Percentiles rank a stretch among this genome's conserved stretches.
phyloP scores from a whole-genome alignment of 2,113 vertebrate genomes.

The Elgaria multicarinata region DNA sequence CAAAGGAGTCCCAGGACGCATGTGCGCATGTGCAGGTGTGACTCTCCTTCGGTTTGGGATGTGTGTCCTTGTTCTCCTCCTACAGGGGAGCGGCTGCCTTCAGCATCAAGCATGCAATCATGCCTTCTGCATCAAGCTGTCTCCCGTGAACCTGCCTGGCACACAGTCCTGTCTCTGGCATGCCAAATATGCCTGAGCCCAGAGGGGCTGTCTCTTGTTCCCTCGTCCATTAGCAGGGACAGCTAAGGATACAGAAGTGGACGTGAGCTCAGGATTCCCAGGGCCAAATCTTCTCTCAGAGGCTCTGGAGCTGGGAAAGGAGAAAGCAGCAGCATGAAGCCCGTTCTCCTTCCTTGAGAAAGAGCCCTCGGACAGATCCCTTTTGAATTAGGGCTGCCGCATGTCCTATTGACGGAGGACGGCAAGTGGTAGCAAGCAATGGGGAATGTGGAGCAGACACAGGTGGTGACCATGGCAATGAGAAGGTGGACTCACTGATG shows the following conservation, averaged over 20 bases:
- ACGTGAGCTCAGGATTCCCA: conserved; percentile 17
- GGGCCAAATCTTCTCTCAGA: neutral
- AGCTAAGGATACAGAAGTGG: neutral
- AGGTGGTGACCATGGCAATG: too few relatives aligned
- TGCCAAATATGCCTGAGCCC: neutral
- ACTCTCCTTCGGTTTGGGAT: neutral
- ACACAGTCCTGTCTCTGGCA: neutral
- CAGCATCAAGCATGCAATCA: neutral
- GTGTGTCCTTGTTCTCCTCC: neutral
- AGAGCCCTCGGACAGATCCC: neutral
- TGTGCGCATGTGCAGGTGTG: too few relatives aligned
- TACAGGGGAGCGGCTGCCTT: neutral
- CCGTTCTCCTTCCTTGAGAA: neutral
- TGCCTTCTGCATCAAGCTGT: neutral
- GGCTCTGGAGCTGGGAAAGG: neutral
- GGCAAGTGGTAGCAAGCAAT: too few relatives aligned
- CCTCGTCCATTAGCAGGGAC: neutral
- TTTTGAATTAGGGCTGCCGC: neutral
- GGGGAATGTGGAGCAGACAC: too few relatives aligned
- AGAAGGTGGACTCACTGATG: too few relatives aligned
- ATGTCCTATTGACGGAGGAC: too few relatives aligned
- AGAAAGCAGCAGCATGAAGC: neutral
- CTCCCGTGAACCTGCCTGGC: neutral
- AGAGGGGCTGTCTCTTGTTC: conserved; percentile 6
- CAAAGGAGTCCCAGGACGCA: neutral